Conservation (phyloP, 2,113 vertebrate species). For the Erinaceus europaeus region DNA sequence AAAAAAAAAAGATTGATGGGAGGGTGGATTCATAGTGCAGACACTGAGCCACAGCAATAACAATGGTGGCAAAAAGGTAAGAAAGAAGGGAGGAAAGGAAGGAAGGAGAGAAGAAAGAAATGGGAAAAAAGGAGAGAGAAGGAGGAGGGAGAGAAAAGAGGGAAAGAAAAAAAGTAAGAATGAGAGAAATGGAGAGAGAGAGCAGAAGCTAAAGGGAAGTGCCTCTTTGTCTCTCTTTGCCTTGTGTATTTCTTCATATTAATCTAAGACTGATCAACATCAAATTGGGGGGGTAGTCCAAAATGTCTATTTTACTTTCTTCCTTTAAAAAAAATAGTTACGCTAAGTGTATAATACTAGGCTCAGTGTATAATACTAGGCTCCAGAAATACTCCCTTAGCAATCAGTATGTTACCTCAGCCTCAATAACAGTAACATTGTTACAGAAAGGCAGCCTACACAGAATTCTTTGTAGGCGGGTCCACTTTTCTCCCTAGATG, state of each 20-base stretch:
- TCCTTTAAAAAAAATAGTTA: neutral
- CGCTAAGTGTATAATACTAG: neutral
- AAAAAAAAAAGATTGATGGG: no score
- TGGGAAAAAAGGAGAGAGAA: no score
- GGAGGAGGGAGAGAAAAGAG: no score
- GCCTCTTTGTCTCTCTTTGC: neutral
- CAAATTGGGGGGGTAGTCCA: neutral
- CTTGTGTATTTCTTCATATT: neutral
- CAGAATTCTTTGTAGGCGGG: neutral
- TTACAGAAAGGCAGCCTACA: neutral
- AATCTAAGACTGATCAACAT: no score
- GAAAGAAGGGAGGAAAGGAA: no score
- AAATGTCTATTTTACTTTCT: neutral
- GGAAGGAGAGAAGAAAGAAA: no score
- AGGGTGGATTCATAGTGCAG: no score
- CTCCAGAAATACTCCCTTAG: neutral
- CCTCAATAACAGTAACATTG: neutral
- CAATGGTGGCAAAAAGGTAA: no score
- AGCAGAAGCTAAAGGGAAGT: fast-evolving
- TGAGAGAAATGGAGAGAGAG: no score
- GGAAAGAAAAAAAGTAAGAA: no score
- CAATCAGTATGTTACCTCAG: neutral
- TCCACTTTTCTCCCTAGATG: neutral
- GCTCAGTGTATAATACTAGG: neutral
- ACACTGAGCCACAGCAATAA: no score